A percentile compares a stretch with the other conserved stretches of the same genome.
Evolutionary conservation across 2,888 invertebrate genomes (phyloP).

Genomic region (Diaphora mendica): DNA sequence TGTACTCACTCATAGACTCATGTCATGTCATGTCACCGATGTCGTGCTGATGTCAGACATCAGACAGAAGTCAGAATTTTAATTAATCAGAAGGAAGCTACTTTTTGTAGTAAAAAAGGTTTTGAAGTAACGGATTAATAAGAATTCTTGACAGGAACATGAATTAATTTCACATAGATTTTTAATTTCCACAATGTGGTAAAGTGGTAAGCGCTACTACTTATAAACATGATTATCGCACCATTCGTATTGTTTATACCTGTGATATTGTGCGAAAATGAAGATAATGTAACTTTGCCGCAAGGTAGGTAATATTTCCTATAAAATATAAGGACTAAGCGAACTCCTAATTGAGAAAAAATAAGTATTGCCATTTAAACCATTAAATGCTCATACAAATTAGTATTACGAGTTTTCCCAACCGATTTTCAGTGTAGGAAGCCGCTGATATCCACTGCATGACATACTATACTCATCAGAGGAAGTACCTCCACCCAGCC

Average conservation of each 20-base stretch:
- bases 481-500: background rate
- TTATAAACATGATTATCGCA: conserved; percentile 23
- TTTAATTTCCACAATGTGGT: background rate
- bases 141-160: background rate
- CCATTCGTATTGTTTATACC: conserved; percentile 50
- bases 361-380: background rate
- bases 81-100: background rate
- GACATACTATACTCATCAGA: background rate
- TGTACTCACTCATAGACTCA: no score
- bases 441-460: background rate
- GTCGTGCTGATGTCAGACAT: no score
- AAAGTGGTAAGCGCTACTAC: background rate
- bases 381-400: background rate
- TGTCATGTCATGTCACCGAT: no score
- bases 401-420: background rate
- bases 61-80: no score
- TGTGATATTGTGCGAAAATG: conserved; percentile 49
- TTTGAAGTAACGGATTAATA: background rate
- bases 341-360: background rate
- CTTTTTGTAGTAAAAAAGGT: background rate
- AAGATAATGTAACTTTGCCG: conserved; percentile 52
- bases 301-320: conserved; percentile 50
- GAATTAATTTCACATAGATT: background rate
- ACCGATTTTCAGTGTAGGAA: background rate
- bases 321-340: background rate